phyloP scores from a whole-genome alignment of 2,113 vertebrate genomes.

The Pithys albifrons region DNA sequence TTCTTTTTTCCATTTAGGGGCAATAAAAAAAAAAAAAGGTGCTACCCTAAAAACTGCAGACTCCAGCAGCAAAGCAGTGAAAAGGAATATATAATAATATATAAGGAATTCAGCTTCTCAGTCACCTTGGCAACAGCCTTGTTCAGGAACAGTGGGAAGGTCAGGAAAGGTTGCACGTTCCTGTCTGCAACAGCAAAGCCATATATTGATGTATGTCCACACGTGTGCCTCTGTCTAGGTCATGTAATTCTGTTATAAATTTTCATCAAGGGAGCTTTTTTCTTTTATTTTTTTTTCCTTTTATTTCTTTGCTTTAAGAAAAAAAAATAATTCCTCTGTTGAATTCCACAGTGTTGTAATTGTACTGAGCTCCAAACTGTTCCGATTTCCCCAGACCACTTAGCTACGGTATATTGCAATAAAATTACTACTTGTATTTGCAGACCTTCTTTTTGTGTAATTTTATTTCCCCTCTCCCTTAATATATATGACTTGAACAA shows the following conservation, averaged over 20 bases:
- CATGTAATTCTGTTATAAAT: constrained; percentile 75
- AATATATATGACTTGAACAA: constrained; percentile 84
- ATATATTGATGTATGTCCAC: constrained; percentile 11
- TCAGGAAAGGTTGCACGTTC: not conserved
- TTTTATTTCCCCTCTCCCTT: constrained; percentile 71
- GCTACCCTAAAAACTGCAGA: not conserved
- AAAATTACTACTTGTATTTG: constrained; percentile 83
- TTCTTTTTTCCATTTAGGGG: not conserved
- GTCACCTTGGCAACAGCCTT: not conserved
- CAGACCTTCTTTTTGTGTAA: constrained; percentile 74
- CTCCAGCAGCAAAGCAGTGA: not conserved
- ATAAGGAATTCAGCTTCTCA: not conserved
- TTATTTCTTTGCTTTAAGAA: constrained; percentile 33
- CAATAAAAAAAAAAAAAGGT: not conserved
- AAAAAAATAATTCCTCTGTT: not conserved
- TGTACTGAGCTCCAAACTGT: constrained; percentile 77
- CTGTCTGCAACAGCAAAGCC: constrained; percentile 31
- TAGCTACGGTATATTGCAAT: constrained; percentile 84
- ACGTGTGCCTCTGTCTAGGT: constrained; percentile 64
- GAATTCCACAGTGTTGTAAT: constrained; percentile 69
- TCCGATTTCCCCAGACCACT: constrained; percentile 84
- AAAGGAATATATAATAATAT: not conserved
- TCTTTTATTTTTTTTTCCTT: not conserved
- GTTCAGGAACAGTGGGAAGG: not conserved
- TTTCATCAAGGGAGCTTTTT: constrained; percentile 46